phyloP scores from a whole-genome alignment of 2,113 vertebrate genomes.

The Ornithorhynchus anatinus region DNA sequence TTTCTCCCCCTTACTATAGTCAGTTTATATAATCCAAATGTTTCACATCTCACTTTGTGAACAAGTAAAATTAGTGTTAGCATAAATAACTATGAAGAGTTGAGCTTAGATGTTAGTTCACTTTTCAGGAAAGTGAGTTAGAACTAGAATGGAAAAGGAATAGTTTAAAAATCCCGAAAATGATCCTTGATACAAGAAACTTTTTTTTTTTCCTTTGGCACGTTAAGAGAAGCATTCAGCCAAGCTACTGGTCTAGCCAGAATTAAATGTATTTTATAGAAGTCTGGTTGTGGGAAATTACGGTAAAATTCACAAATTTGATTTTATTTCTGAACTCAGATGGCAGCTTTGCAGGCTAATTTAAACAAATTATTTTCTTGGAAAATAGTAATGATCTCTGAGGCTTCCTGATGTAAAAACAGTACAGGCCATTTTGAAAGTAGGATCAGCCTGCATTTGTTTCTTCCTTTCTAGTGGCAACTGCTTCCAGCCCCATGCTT shows the following conservation, averaged over 20 bases:
- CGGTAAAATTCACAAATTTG: conserved; percentile 36
- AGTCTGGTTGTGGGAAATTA: conserved; percentile 36
- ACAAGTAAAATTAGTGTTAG: conserved; percentile 26
- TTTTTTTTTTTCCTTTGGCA: conserved; percentile 43
- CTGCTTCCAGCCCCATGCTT: not conserved
- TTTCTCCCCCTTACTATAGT: not conserved
- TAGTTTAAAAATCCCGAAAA: conserved; percentile 13
- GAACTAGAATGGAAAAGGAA: conserved; percentile 27
- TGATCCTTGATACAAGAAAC: conserved; percentile 38
- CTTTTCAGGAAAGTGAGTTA: conserved; percentile 38
- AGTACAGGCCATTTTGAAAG: too few species aligned
- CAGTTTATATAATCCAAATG: conserved; percentile 10
- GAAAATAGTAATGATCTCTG: too few species aligned
- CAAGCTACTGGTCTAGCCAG: conserved; percentile 45
- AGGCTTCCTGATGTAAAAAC: too few species aligned
- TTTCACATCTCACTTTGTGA: conserved; percentile 16
- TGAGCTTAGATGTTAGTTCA: conserved; percentile 26
- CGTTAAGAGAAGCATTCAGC: not conserved
- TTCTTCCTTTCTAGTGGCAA: too few species aligned
- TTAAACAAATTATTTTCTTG: conserved; percentile 11
- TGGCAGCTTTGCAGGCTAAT: not conserved
- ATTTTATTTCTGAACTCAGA: conserved; percentile 19
- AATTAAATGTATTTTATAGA: conserved; percentile 37
- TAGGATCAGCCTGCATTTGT: too few species aligned
- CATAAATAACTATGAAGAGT: conserved; percentile 31